Evolutionary conservation across 1,140 invertebrate genomes (phyloP), one percentile per base, ranked within the genome.

Genomic region (Achatina immaculata): DNA sequence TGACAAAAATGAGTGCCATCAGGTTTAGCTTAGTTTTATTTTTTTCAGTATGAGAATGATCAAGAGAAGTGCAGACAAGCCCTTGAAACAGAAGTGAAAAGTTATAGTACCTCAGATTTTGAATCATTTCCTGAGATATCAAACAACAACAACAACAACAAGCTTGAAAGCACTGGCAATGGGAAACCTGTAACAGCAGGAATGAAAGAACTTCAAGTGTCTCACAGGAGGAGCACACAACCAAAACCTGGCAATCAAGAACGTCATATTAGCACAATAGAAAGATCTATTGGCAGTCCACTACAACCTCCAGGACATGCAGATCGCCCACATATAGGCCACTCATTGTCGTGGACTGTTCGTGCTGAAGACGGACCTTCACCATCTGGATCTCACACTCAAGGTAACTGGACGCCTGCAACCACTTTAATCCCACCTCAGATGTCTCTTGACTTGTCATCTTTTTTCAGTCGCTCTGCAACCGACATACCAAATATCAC

Each of bases 41-140:
- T 40, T 65, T 79, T 80, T 36, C 68, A 80, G 78, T 80, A 40
- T 43, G 45, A 51, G 19, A 71, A 72, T 55, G 78, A 80, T 40
- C 55, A 72, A 38, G 78, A 80, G 16, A 80, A 58, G 43, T 80
- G 78, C 40, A 69, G 28, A 31, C 55, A 55, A 24, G 68, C 68
- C 28, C 68, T 80, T n/a, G 66, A 80, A 11, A 1, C 16, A 24
- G 78, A 80, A 72, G 7, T 28, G 40, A 48, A 58, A 16, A 3
- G 45, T 16, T 62, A 40, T 36, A 4, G 16, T 74, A 9, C 45
- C 28, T 16, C 43, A 68, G 40, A 38, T 24, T 31, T 6, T 31
- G 58, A 62, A 34, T 62, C 58, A 62, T n/a, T 31, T 40, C 62
- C 31, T n/a, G 31, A 11, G 6, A 21, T 55, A 55, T 40, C 73